Base-by-base conservation (phyloP, 1,140 invertebrate species). In the Reticulitermes speratus region DNA sequence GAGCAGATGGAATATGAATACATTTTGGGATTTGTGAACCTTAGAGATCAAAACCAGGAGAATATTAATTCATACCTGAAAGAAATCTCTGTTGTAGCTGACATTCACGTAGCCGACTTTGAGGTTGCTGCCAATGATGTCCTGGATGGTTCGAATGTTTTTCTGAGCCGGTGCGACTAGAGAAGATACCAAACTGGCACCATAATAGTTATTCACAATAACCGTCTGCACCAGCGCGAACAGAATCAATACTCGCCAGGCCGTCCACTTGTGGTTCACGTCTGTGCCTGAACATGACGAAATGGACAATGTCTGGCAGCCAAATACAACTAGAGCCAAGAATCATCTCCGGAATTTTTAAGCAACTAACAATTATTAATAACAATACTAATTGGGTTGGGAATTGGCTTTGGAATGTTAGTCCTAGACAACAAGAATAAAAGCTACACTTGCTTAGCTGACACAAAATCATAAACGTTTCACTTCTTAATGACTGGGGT, bases 31-130 rank as follows among this genome's bases (percentile, higher is more conserved):
- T 9, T 9, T 48, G 9, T 16, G 14, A 11, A 2, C 45, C 45
- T 38, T 38, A 38, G 38, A 38, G 38, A 48, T 48, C 45, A 30
- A 14, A 82, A 2, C 16, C 81, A 44, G 30, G 81, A 32, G 30
- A 30, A 32, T 0, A 9, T 2, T 82, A 44, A 82, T 82, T 3
- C 23, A 23, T 59, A 86, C 85, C 44, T 69, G 38, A 30, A 86
- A 82, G 32, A 81, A 86, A n/a, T 86, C 81, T 9, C 48, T 38
- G 85, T 86, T 86, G 69, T 86, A 86, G 65, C 48, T 86, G 21
- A 81, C 69, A 48, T 86, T 69, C 25, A 69, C 85, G n/a, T 48
- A 48, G 65, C 85, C 85, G 44, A 86, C 38, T 9, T 44, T 38
- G 65, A 86, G 65, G 44, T 32, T 44, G 75, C 85, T 86, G 19